Percentiles rank a stretch among this genome's conserved stretches.
Conservation (phyloP, 1,140 invertebrate genomes). For the Meloidogyne chitwoodi region DNA sequence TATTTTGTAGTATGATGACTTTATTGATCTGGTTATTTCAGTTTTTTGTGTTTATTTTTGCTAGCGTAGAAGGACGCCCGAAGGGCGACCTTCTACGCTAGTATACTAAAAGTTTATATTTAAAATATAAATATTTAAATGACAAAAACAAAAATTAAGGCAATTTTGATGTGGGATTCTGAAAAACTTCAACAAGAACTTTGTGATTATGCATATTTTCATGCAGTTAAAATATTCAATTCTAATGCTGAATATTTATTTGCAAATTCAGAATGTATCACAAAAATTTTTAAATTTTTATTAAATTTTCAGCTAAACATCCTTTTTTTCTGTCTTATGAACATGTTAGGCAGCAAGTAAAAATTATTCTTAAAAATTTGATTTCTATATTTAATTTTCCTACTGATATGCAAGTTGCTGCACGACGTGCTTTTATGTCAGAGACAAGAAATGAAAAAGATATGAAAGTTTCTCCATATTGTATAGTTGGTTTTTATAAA, state of each 20-base stretch:
- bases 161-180: slow-evolving; percentile 1
- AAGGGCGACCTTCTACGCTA: too few relatives aligned
- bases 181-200: background rate
- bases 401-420: background rate
- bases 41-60: too few relatives aligned
- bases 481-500: background rate
- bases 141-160: background rate
- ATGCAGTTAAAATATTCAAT: slow-evolving; percentile 7
- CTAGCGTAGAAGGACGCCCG: too few relatives aligned
- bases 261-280: background rate
- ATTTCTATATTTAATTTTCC: background rate
- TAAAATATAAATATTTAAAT: too few relatives aligned
- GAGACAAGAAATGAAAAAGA: background rate
- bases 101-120: too few relatives aligned
- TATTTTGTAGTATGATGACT: too few relatives aligned
- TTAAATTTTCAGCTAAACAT: background rate
- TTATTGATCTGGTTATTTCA: too few relatives aligned
- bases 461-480: background rate
- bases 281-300: background rate
- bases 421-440: background rate
- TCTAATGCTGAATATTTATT: slow-evolving; percentile 1
- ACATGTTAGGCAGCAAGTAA: background rate
- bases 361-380: background rate
- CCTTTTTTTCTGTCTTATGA: background rate
- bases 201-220: slow-evolving; percentile 9